Base-by-base conservation (phyloP, 1,140 invertebrate species). In the Calliopsis andreniformis region DNA sequence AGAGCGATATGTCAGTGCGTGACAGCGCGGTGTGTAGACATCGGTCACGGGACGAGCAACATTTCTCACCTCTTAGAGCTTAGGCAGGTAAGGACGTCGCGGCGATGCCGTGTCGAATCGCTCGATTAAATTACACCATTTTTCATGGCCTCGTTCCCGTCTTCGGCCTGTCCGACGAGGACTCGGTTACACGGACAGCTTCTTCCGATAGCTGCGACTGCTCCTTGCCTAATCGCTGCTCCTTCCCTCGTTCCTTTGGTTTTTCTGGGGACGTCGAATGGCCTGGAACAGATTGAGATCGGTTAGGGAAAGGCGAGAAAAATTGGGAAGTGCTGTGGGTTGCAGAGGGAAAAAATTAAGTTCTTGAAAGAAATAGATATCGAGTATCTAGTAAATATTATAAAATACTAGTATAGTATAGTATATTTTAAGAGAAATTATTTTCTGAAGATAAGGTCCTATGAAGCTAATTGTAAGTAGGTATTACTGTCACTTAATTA, bases 81-180 rank as follows among this genome's bases (percentile, higher is more conserved):
- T 82, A 86, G 79, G 64, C 73, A 84, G 79, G 82, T 80, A 78
- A 64, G 62, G 42, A 76, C 72, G 53, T 82, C 71, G 72, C 61
- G 39, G 70, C 85, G 76, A 83, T 70, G 79, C 78, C 63, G 30
- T 77, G 79, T 85, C 86, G 86, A 87, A 87, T 87, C 79, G 84
- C 79, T 87, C 86, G 86, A 87, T 87, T 87, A 87, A 87, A 87
- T 87, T 82, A 86, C 82, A 72, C 76, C 77, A 87, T 87, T 87
- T 87, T 86, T 87, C 86, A 87, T 23, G 72, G 66, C 42, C 86
- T 83, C 77, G 61, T 86, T 86, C 73, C 47, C 67, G 68, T 70
- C 53, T 23, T 42, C 39, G 47, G 14, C 39, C 49, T 53, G 25
- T 63, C 12, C 43, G 56, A 25, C 23, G 49, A 39, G 39, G 35